phyloP scores from a whole-genome alignment of 2,797 vertebrate genomes.

The Pseudomugil tenellus region DNA sequence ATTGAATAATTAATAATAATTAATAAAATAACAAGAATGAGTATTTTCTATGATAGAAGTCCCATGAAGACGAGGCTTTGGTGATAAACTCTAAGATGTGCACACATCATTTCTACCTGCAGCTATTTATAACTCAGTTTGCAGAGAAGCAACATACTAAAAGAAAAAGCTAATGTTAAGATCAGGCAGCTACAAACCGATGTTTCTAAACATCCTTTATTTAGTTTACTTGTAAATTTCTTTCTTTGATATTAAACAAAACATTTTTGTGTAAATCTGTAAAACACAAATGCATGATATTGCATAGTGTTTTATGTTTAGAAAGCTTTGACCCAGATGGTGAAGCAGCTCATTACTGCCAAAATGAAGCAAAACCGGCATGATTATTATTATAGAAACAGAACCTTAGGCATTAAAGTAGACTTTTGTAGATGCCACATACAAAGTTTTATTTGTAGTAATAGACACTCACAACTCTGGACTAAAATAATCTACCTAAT shows the following conservation, averaged over 20 bases:
- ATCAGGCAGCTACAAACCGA: not conserved
- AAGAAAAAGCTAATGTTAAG: not conserved
- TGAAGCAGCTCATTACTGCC: not conserved
- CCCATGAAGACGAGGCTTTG: too few relatives aligned
- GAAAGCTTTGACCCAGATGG: not conserved
- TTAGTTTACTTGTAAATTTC: not conserved
- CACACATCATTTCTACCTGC: not conserved
- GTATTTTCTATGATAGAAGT: too few relatives aligned
- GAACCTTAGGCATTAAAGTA: conserved; percentile 43
- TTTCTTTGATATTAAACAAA: not conserved
- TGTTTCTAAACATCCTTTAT: not conserved
- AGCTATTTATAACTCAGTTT: not conserved
- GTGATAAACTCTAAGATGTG: too few relatives aligned
- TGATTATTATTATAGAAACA: conserved; percentile 12
- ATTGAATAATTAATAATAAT: too few relatives aligned
- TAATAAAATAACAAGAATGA: too few relatives aligned
- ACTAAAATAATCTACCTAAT: conserved; percentile 41
- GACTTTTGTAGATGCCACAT: conserved; percentile 20
- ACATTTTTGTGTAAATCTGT: not conserved
- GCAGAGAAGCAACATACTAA: not conserved
- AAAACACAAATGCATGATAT: not conserved
- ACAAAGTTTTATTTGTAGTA: conserved; percentile 16
- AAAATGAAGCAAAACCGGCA: not conserved
- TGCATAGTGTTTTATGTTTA: not conserved
- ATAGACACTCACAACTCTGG: conserved; percentile 13